A percentile compares a stretch with the other conserved stretches of the same genome.
phyloP scores from a whole-genome alignment of 2,888 invertebrate species.

The Leptodirus hochenwartii region DNA sequence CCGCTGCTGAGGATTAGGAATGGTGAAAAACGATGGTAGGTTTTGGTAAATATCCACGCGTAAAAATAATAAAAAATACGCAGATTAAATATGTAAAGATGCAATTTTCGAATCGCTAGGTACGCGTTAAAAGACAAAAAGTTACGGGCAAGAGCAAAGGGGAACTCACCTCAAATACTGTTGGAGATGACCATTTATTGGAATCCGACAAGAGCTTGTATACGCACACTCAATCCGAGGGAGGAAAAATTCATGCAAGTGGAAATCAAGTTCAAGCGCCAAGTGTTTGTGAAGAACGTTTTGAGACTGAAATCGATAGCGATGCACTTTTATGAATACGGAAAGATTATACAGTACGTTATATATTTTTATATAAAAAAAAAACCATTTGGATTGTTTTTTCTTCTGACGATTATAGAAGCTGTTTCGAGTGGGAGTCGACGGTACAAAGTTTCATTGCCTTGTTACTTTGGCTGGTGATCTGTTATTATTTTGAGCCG shows the following conservation, averaged over 20 bases:
- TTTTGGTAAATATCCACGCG: too few relatives aligned
- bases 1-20: slow-evolving; percentile 74
- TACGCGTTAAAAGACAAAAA: slow-evolving; percentile 94
- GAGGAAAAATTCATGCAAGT: slow-evolving; percentile 91
- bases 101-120: too few relatives aligned
- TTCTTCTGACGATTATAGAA: slow-evolving; percentile 45
- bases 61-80: too few relatives aligned
- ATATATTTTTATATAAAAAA: slow-evolving; percentile 6
- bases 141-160: slow-evolving; percentile 75
- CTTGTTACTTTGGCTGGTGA: slow-evolving; percentile 66
- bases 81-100: too few relatives aligned
- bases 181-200: slow-evolving; percentile 83
- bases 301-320: slow-evolving; percentile 80
- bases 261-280: slow-evolving; percentile 89
- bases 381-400: neutral
- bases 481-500: slow-evolving; percentile 87
- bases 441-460: slow-evolving; percentile 68
- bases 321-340: slow-evolving; percentile 73
- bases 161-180: slow-evolving; percentile 74
- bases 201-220: slow-evolving; percentile 84
- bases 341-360: slow-evolving; percentile 80
- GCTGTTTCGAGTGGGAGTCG: slow-evolving; percentile 96
- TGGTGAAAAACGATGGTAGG: slow-evolving; percentile 88
- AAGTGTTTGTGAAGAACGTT: slow-evolving; percentile 85
- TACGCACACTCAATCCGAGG: slow-evolving; percentile 83